phyloP scores from a whole-genome alignment of 2,888 invertebrate genomes.

The Cephus runcator region DNA sequence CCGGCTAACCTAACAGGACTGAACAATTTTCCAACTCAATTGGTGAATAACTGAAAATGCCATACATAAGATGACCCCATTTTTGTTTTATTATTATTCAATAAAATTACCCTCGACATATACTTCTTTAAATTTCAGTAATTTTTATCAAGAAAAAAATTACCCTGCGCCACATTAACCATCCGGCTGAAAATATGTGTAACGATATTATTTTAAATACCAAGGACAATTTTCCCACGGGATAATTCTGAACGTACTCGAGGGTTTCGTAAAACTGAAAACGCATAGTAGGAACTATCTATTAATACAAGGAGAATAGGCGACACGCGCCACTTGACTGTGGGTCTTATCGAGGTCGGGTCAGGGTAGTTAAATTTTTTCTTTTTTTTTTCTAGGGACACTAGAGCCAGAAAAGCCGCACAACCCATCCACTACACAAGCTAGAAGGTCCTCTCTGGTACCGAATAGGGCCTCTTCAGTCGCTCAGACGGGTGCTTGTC shows the following conservation, averaged over 20 bases:
- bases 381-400: background rate
- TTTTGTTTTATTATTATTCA: background rate
- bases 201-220: slow-evolving; percentile 25
- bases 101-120: background rate
- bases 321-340: slow-evolving; percentile 53
- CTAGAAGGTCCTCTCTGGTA: background rate
- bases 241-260: background rate
- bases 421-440: slow-evolving; percentile 16
- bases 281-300: background rate
- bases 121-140: background rate
- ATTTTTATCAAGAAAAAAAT: background rate
- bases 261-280: background rate
- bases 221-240: slow-evolving; percentile 13
- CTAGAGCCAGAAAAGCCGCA: slow-evolving; percentile 13
- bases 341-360: slow-evolving; percentile 11
- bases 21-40: background rate
- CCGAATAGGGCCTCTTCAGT: background rate
- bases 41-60: background rate
- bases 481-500: slow-evolving; percentile 17
- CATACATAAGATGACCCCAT: background rate
- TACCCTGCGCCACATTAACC: background rate
- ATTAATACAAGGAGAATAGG: slow-evolving; percentile 21
- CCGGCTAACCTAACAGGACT: background rate
- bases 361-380: background rate
- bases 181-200: background rate